These are phyloP conservation scores for Neria commutata DNA, from an alignment of 2,888 invertebrate genomes.

Conservation along the genomic window DNA sequence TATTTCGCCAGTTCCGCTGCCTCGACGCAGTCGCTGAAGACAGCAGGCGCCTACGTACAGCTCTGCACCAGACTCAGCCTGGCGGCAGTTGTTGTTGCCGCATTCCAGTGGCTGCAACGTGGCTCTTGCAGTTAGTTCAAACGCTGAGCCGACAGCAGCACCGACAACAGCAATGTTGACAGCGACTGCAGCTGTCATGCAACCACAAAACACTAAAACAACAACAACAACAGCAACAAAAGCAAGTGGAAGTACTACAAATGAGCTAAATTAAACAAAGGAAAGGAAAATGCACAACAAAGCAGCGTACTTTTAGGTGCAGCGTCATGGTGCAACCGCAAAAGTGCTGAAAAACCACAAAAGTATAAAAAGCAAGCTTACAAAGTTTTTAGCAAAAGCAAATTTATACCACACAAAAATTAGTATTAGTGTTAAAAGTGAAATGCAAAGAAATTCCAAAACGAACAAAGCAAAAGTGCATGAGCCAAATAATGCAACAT, in stretches of 20 bases:
- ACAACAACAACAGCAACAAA: no score
- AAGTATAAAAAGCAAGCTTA: not conserved
- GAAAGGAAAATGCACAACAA: not conserved
- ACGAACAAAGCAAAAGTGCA: not conserved
- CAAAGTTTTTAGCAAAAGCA: not conserved
- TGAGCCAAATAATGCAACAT: not conserved
- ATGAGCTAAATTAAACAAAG: not conserved
- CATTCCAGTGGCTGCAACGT: conserved; percentile 58
- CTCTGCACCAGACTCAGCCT: conserved; percentile 31
- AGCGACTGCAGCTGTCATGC: no score
- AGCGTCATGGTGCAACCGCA: no score
- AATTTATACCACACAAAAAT: no score
- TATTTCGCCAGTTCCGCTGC: conserved; percentile 50
- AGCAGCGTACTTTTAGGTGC: no score
- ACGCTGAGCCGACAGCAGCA: conserved; percentile 18
- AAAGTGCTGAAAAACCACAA: not conserved
- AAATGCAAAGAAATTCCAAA: not conserved
- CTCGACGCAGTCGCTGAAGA: conserved; percentile 25
- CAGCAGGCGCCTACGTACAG: no score
- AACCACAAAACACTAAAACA: no score
- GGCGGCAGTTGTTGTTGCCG: conserved; percentile 34
- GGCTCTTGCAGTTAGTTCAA: conserved; percentile 65
- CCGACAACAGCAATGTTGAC: not conserved
- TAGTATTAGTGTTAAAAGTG: no score
- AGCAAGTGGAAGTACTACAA: not conserved